Conservation (phyloP, 2,888 invertebrate species). For the Nowickia ferox region DNA sequence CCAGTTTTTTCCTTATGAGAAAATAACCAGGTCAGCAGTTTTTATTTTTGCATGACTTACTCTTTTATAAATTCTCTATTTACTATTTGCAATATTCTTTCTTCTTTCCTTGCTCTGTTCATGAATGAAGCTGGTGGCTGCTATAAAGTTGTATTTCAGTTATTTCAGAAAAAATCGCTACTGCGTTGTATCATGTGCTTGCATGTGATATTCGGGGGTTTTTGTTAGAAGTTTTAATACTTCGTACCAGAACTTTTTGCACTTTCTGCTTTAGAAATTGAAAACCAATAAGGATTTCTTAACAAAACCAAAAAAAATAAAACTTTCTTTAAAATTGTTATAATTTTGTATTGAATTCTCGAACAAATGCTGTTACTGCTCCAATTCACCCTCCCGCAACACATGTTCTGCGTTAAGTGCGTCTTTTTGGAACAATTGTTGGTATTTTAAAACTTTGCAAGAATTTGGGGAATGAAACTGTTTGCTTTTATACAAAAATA, state of each 20-base stretch:
- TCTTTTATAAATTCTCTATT: neutral
- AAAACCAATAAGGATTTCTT: constrained; percentile 20
- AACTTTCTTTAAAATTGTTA: neutral
- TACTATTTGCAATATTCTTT: neutral
- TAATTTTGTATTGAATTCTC: constrained; percentile 3
- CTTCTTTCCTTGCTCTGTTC: neutral
- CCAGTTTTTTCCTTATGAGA: neutral
- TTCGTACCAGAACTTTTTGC: neutral
- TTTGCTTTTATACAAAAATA: too few species aligned
- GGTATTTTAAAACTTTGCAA: constrained; percentile 9
- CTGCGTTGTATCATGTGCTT: neutral
- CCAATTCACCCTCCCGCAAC: neutral
- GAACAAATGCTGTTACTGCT: constrained; percentile 1
- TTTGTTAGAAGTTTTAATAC: constrained; percentile 1
- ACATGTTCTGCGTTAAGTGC: neutral
- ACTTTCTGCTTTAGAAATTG: neutral
- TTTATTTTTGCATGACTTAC: neutral
- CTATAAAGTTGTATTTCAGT: neutral
- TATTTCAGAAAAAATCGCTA: neutral
- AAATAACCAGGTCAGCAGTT: too few species aligned
- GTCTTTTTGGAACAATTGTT: constrained; percentile 6
- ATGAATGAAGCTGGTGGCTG: neutral
- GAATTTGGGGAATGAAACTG: neutral
- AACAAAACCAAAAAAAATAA: neutral
- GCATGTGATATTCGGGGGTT: constrained; percentile 14